phyloP scores from a whole-genome alignment of 2,113 vertebrate species.

The Pterocles gutturalis region DNA sequence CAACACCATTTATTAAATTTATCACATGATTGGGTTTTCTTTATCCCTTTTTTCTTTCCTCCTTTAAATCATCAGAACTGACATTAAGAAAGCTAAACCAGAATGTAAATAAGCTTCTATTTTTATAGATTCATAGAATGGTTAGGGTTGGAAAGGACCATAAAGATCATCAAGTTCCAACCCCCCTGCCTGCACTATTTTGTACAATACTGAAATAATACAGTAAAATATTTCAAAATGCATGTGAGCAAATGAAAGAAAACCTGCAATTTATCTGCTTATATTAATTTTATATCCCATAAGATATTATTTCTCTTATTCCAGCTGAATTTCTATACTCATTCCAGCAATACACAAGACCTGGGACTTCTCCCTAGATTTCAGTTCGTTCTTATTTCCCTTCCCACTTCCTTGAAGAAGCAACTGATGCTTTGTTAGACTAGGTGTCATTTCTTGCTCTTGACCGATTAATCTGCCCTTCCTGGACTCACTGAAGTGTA shows the following conservation, averaged over 20 bases:
- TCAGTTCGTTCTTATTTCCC: background rate
- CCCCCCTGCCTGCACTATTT: too few species aligned
- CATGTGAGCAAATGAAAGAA: background rate
- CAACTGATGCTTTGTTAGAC: background rate
- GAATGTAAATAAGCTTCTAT: background rate
- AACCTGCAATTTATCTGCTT: background rate
- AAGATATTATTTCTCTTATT: background rate
- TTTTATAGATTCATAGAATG: background rate
- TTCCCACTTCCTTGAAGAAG: background rate
- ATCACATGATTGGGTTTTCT: background rate
- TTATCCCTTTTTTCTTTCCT: background rate
- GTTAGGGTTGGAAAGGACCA: too few species aligned
- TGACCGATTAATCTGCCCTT: background rate
- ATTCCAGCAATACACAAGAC: background rate
- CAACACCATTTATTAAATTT: background rate
- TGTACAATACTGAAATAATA: background rate
- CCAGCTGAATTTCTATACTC: background rate
- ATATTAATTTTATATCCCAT: background rate
- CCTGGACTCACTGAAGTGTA: background rate
- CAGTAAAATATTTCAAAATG: background rate
- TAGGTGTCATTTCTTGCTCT: background rate
- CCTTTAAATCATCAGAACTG: background rate
- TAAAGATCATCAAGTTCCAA: too few species aligned
- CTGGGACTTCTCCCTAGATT: background rate
- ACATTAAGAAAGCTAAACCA: background rate